Base-by-base conservation (phyloP, 1,140 invertebrate genomes). In the Eufriesea mexicana region DNA sequence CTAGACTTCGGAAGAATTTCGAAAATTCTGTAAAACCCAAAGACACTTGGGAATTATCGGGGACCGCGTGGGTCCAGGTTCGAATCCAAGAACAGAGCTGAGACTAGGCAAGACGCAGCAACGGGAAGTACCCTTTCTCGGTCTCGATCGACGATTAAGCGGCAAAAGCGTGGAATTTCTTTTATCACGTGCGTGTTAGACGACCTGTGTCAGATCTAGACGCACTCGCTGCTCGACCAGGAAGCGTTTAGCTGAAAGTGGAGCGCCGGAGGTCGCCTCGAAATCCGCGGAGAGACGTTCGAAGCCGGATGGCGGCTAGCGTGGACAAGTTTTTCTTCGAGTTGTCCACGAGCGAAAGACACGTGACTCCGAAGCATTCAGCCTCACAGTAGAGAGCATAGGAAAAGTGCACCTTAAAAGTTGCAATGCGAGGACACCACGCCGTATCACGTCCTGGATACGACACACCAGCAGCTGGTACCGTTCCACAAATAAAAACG, bases 341-440 rank as follows among this genome's bases (percentile, higher is more conserved):
- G 28, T 70, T 78, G 61, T 55, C 55, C 79, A 45, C 35, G 45
- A 74, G 71, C 72, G 55, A 54, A 51, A 75, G 35, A 82, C 57
- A 76, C 55, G 51, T 82, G 79, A 84, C 64, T 49, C 10, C 59
- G 74, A 83, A 78, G 80, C 80, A 78, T 78, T 78, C 74, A 64
- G 55, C 54, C 84, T 71, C 80, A 78, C 74, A 72, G 73, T 85
- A 83, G 79, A 83, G 73, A 77, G 68, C 68, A 83, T 85, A 85
- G 84, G 84, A 83, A 83, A 78, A 71, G 51, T 78, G 74, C 84
- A 86, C 75, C 80, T 84, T 86, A 84, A 83, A 82, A 83, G 51
- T 83, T 83, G 73, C 28, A 71, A 62, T 78, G 68, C 83, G 84
- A 73, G 81, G 84, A 85, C 80, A 83, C 80, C 80, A 68, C 62